A percentile compares a stretch with the other conserved stretches of the same genome.
Conservation (phyloP, 2,888 invertebrate genomes). For the Rhyacophila evoluta region DNA sequence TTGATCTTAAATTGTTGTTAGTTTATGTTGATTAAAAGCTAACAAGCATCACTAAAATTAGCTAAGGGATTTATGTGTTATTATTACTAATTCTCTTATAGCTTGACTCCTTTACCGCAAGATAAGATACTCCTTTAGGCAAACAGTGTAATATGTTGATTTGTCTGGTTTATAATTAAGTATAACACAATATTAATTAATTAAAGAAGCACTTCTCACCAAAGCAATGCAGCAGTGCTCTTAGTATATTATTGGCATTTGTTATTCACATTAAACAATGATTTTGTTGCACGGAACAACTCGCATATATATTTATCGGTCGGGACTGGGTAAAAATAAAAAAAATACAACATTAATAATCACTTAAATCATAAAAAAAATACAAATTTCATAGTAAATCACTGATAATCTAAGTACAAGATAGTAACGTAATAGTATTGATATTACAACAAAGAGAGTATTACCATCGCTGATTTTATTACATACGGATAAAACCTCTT, state of each 20-base stretch:
- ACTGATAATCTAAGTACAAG: too few species aligned
- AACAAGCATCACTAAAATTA: too few species aligned
- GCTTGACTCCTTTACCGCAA: background rate
- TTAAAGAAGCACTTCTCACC: slow-evolving; percentile 35
- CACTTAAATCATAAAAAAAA: too few species aligned
- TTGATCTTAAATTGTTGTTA: too few species aligned
- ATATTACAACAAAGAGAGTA: too few species aligned
- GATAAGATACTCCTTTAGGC: slow-evolving; percentile 15
- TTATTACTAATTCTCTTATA: background rate
- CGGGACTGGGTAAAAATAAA: slow-evolving; percentile 2
- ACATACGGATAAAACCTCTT: too few species aligned
- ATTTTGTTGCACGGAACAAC: slow-evolving; percentile 4
- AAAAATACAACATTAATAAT: too few species aligned
- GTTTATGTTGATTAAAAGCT: too few species aligned
- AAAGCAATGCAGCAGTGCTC: slow-evolving; percentile 39
- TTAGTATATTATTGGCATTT: background rate
- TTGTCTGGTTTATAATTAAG: slow-evolving; percentile 27
- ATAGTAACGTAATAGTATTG: too few species aligned
- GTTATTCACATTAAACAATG: background rate
- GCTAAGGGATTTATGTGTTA: background rate
- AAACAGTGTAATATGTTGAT: background rate
- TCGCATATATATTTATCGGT: background rate
- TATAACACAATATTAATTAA: background rate
- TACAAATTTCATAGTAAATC: too few species aligned
- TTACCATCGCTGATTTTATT: too few species aligned